Conservation (phyloP, 2,113 vertebrate species). For the Oriolus oriolus region DNA sequence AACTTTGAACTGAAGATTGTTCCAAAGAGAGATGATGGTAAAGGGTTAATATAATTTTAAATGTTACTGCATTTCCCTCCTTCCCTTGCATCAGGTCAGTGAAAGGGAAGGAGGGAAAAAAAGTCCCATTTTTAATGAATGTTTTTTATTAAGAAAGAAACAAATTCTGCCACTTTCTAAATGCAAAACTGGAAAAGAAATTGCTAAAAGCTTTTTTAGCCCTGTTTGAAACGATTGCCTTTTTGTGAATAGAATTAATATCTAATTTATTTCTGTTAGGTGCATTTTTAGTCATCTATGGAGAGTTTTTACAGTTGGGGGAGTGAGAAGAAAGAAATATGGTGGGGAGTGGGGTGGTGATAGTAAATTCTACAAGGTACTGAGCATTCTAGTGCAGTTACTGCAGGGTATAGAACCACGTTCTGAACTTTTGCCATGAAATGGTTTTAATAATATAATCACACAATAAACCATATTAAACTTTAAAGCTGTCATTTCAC, state of each 20-base stretch:
- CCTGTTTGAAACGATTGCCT: not conserved
- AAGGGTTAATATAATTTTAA: not conserved
- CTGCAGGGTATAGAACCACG: not conserved
- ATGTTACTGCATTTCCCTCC: not conserved
- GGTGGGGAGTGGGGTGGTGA: not conserved
- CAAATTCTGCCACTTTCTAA: not conserved
- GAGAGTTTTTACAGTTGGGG: not conserved
- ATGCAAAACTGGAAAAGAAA: not conserved
- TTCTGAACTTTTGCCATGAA: not conserved
- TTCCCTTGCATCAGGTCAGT: not conserved
- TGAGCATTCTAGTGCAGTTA: not conserved
- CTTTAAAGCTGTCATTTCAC: not conserved
- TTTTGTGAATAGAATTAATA: not conserved
- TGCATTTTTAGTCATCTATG: not conserved
- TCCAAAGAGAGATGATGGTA: constrained; percentile 63
- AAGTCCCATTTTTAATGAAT: not conserved
- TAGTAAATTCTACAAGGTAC: not conserved
- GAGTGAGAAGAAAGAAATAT: not conserved
- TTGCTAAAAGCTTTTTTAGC: not conserved
- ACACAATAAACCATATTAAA: not conserved
- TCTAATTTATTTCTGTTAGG: not conserved
- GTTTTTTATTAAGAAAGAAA: not conserved
- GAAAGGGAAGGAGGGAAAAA: not conserved
- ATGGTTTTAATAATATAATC: not conserved
- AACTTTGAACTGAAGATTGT: constrained; percentile 80